Conservation (phyloP, 2,797 vertebrate species). For the Hapalemur alaotrensis region DNA sequence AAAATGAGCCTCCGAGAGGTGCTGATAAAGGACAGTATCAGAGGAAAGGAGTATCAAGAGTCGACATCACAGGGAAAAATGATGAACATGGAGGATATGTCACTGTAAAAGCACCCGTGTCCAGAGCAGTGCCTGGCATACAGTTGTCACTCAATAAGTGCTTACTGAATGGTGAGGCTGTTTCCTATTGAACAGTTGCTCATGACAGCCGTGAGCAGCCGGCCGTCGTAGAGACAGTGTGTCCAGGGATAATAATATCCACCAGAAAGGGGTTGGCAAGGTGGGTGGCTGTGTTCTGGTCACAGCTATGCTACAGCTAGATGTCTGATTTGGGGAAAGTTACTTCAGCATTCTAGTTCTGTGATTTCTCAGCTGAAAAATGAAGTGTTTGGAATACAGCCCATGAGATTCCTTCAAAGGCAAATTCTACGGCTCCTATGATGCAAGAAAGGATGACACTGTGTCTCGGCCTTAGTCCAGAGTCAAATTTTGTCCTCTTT, state of each 20-base stretch:
- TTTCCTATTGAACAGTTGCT: background rate
- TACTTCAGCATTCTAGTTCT: background rate
- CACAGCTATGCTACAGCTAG: background rate
- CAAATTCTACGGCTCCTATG: background rate
- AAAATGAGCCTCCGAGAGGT: background rate
- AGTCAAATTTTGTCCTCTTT: background rate
- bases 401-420: background rate
- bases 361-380: background rate
- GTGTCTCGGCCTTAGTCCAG: background rate
- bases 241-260: background rate
- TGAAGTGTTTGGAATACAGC: background rate
- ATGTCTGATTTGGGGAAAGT: background rate
- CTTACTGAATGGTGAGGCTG: background rate
- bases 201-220: background rate
- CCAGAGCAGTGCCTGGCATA: background rate
- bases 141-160: background rate
- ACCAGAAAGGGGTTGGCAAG: background rate
- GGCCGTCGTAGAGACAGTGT: background rate
- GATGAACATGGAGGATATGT: background rate
- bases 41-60: background rate
- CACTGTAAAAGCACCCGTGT: background rate
- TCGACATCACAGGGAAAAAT: background rate
- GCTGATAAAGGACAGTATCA: background rate
- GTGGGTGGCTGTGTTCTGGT: background rate
- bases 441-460: background rate